Conservation (phyloP, 2,888 invertebrate genomes). For the Sesia bembeciformis region DNA sequence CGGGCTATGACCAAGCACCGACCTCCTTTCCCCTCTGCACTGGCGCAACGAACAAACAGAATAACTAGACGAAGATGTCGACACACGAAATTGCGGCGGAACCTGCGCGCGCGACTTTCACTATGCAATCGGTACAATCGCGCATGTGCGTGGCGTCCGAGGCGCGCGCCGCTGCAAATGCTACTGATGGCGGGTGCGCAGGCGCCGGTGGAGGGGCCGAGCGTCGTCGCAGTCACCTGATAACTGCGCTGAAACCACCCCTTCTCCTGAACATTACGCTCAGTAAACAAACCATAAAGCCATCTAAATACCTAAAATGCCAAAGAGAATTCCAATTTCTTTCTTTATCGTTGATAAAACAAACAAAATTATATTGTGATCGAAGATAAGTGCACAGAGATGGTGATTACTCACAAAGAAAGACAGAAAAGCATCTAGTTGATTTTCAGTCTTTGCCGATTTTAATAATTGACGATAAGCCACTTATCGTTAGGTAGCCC, state of each 20-base stretch:
- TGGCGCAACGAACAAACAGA: constrained; percentile 69
- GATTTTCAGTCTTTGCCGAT: too few relatives aligned
- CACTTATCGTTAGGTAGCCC: too few relatives aligned
- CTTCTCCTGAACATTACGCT: neutral
- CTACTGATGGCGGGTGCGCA: constrained; percentile 39
- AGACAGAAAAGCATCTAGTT: too few relatives aligned
- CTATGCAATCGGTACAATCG: constrained; percentile 17
- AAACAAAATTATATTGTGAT: too few relatives aligned
- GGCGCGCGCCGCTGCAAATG: constrained; percentile 50
- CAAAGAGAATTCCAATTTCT: too few relatives aligned
- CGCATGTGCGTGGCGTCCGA: constrained; percentile 52
- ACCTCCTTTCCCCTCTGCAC: constrained; percentile 71
- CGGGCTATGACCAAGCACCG: constrained; percentile 49
- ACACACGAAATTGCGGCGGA: constrained; percentile 57
- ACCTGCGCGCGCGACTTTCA: constrained; percentile 68
- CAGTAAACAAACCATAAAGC: too few relatives aligned
- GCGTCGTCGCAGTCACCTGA: constrained; percentile 37
- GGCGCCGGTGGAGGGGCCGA: constrained; percentile 27
- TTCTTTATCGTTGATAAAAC: too few relatives aligned
- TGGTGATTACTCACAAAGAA: too few relatives aligned
- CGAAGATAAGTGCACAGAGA: too few relatives aligned
- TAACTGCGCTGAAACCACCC: constrained; percentile 44
- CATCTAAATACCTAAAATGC: too few relatives aligned
- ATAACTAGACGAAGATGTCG: constrained; percentile 67
- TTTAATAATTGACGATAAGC: too few relatives aligned